Conservation (phyloP, 2,888 invertebrate species). For the Incurvaria masculella region DNA sequence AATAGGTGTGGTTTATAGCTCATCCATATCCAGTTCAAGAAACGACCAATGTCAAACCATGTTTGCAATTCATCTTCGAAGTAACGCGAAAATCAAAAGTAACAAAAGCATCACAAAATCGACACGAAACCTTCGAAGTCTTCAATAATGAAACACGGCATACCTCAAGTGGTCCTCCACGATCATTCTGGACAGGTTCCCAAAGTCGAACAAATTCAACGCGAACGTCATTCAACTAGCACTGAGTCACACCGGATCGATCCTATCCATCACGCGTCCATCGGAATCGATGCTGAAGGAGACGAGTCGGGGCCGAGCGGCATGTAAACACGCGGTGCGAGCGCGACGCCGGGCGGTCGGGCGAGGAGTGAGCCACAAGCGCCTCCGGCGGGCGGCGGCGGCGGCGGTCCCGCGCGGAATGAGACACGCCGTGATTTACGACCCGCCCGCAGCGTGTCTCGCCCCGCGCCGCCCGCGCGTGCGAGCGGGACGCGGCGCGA, state of each 20-base stretch:
- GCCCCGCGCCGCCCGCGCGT: constrained; percentile 38
- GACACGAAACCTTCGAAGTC: neutral
- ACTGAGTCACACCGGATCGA: neutral
- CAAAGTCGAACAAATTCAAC: constrained; percentile 22
- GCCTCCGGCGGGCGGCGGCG: constrained; percentile 51
- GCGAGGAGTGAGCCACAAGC: constrained; percentile 36
- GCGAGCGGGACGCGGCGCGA: constrained; percentile 31
- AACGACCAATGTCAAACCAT: too few relatives aligned
- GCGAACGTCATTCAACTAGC: neutral
- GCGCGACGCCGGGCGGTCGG: constrained; percentile 39
- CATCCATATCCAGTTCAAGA: too few relatives aligned
- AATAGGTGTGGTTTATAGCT: too few relatives aligned
- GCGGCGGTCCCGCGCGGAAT: constrained; percentile 57
- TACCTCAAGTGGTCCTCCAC: constrained; percentile 55
- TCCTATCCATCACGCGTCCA: neutral
- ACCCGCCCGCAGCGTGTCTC: constrained; percentile 55
- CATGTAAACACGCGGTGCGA: constrained; percentile 52
- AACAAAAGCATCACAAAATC: neutral
- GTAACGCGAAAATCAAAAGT: too few relatives aligned
- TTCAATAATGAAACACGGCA: constrained; percentile 20
- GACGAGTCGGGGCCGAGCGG: neutral
- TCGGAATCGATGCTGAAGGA: neutral
- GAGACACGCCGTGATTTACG: constrained; percentile 57
- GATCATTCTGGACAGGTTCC: constrained; percentile 50
- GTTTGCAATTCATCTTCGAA: too few relatives aligned